These are phyloP conservation scores for Chelonia mydas DNA, from an alignment of 2,797 vertebrate species.

Conservation along the genomic window DNA sequence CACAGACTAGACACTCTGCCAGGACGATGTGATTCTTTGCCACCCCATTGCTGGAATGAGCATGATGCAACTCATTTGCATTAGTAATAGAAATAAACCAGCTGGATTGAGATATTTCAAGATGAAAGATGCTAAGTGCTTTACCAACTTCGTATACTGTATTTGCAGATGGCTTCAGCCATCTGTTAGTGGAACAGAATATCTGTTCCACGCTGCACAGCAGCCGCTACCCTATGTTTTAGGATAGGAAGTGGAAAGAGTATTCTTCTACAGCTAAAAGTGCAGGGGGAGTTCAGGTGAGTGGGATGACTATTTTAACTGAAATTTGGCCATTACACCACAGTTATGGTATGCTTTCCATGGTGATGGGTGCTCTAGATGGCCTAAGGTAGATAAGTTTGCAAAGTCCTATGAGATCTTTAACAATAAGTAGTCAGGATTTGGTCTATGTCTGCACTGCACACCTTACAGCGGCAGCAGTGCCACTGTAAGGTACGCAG, in stretches of 20 bases:
- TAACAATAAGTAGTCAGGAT: not conserved
- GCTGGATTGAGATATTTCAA: not conserved
- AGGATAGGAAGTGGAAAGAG: constrained; percentile 16
- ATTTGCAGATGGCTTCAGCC: constrained; percentile 22
- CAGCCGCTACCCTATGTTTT: not conserved
- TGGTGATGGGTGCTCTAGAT: not conserved
- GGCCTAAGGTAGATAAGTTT: constrained; percentile 6
- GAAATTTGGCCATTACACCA: constrained; percentile 43
- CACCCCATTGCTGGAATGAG: not conserved
- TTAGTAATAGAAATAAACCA: not conserved
- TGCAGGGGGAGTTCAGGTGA: constrained; percentile 18
- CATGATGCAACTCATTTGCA: not conserved
- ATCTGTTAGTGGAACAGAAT: constrained; percentile 45
- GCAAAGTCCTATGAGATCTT: not conserved
- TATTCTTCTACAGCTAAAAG: constrained; percentile 37
- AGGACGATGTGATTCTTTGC: not conserved
- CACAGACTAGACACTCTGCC: not conserved
- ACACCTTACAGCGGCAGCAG: too few species aligned
- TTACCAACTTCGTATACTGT: not conserved
- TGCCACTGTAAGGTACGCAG: too few species aligned
- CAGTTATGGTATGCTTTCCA: constrained; percentile 32
- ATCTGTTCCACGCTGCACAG: not conserved
- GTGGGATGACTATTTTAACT: constrained; percentile 63
- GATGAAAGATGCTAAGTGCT: not conserved
- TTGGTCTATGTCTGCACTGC: not conserved